Percentiles rank a stretch among this genome's conserved stretches.
Conservation (phyloP, 1,140 invertebrate genomes). For the Nasonia giraulti region DNA sequence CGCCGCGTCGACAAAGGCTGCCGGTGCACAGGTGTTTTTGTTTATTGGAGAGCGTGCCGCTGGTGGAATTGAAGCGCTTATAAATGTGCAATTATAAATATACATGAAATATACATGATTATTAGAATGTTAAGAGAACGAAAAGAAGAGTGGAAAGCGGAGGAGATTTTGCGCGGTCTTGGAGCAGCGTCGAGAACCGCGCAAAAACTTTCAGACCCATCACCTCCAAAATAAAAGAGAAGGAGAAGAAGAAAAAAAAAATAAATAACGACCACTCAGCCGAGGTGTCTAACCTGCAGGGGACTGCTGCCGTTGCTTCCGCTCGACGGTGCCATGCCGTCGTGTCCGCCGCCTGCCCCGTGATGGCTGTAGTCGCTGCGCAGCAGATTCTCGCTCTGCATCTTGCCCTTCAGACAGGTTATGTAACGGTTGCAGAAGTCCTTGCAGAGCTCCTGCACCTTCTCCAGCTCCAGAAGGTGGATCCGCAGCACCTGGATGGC, state of each 20-base stretch:
- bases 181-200: too few relatives aligned
- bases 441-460: constrained; percentile 97
- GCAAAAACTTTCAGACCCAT: too few relatives aligned
- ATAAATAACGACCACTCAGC: not conserved
- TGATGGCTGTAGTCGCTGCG: constrained; percentile 83
- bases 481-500: constrained; percentile 97
- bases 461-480: constrained; percentile 95
- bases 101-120: constrained; percentile 13
- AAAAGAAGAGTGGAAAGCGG: constrained; percentile 54
- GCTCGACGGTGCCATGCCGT: constrained; percentile 75
- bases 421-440: constrained; percentile 98
- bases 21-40: not conserved
- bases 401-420: constrained; percentile 95
- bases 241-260: not conserved
- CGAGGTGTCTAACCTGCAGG: constrained; percentile 69
- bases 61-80: constrained; percentile 39
- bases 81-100: constrained; percentile 34
- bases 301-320: constrained; percentile 75
- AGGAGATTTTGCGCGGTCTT: too few relatives aligned
- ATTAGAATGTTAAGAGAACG: constrained; percentile 36
- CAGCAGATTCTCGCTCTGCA: constrained; percentile 95
- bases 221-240: not conserved
- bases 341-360: constrained; percentile 64
- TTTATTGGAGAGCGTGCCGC: constrained; percentile 33
- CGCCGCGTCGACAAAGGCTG: not conserved